These are phyloP conservation scores for Machaerirhynchus nigripectus DNA, from an alignment of 2,113 vertebrate genomes.

Conservation along the genomic window DNA sequence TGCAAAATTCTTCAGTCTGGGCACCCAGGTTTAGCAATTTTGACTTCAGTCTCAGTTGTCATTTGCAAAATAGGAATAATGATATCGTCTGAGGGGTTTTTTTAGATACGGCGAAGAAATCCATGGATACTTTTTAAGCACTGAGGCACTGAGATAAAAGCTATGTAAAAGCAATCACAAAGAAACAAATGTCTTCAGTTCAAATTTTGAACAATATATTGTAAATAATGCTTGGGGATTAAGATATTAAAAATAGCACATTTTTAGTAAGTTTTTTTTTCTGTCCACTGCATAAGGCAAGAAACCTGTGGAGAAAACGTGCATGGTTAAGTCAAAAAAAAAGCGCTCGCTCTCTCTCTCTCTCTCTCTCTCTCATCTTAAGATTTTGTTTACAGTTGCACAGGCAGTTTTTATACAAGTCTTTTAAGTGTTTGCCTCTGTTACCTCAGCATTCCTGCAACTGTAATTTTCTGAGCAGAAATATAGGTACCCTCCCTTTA, in stretches of 20 bases:
- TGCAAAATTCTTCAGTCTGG: neutral
- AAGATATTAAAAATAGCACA: neutral
- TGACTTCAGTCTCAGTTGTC: neutral
- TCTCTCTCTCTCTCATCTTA: neutral
- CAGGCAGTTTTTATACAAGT: neutral
- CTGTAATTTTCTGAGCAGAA: neutral
- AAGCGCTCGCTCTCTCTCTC: neutral
- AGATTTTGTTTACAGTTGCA: neutral
- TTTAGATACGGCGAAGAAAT: neutral
- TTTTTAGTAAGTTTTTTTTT: neutral
- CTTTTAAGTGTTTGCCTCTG: neutral
- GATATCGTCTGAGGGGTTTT: fast-evolving
- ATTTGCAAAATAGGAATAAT: neutral
- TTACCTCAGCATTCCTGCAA: neutral
- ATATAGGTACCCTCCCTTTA: neutral
- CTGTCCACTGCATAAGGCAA: neutral
- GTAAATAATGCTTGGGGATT: neutral
- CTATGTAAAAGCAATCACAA: neutral
- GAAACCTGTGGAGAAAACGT: neutral
- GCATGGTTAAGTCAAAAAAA: neutral
- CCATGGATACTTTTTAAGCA: neutral
- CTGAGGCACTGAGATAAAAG: neutral
- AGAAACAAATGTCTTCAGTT: neutral
- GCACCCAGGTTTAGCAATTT: neutral
- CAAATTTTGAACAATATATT: neutral